Conservation (phyloP, 1,140 invertebrate species). For the Pteromalus puparum region DNA sequence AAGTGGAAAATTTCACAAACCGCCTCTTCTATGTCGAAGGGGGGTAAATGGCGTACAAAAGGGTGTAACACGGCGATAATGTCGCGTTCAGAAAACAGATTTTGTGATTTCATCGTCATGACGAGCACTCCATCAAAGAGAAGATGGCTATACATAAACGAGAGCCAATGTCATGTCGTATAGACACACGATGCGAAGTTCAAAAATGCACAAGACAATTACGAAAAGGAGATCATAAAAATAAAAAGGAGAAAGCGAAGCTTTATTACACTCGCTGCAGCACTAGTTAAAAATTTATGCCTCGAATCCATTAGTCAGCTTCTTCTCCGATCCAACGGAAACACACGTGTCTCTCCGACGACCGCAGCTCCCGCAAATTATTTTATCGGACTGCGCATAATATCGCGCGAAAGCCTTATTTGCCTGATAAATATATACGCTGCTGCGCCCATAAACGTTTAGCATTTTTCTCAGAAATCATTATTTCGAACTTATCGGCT, state of each 20-base stretch:
- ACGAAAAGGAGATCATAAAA: too few species aligned
- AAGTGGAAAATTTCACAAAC: neutral
- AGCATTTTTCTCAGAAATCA: neutral
- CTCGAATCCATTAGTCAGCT: constrained; percentile 37
- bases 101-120: too few species aligned
- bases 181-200: too few species aligned
- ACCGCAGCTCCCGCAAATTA: neutral
- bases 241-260: too few species aligned
- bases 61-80: too few species aligned
- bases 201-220: too few species aligned
- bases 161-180: too few species aligned
- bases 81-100: too few species aligned
- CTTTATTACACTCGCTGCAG: neutral
- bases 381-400: constrained; percentile 24
- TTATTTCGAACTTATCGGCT: neutral
- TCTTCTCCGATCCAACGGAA: neutral
- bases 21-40: too few species aligned
- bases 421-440: constrained; percentile 6
- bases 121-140: too few species aligned
- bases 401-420: neutral
- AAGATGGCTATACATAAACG: too few species aligned
- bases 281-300: constrained; percentile 18
- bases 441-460: neutral
- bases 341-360: neutral
- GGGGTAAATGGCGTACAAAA: too few species aligned